Conservation (phyloP, 2,113 vertebrate genomes). For the Copsychus sechellarum region DNA sequence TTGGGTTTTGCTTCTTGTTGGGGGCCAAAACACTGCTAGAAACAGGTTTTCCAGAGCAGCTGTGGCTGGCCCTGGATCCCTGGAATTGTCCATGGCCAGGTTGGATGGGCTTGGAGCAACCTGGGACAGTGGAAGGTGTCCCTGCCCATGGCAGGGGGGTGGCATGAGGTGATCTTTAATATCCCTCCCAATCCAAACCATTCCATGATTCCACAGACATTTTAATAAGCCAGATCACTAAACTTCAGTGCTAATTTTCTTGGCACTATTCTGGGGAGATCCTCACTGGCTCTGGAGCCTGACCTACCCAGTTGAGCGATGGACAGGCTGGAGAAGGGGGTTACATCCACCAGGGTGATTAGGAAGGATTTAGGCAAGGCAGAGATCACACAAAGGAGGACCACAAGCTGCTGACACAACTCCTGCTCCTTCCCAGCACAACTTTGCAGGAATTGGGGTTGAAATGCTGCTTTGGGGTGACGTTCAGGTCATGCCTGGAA, state of each 20-base stretch:
- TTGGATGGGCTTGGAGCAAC: rapidly evolving
- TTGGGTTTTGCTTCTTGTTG: background rate
- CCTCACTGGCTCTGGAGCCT: background rate
- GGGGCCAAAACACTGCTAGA: background rate
- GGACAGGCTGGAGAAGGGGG: background rate
- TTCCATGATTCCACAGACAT: background rate
- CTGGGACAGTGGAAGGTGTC: background rate
- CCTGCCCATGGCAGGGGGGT: background rate
- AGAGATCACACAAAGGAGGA: background rate
- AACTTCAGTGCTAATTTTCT: background rate
- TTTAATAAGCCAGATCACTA: background rate
- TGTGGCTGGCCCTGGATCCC: background rate
- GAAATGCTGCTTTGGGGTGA: background rate
- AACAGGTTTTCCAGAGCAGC: background rate
- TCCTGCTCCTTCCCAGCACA: background rate
- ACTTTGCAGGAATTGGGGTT: background rate
- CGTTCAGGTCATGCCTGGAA: rapidly evolving
- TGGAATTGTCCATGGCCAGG: background rate
- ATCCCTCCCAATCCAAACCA: background rate
- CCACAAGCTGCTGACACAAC: background rate
- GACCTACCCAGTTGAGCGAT: rapidly evolving
- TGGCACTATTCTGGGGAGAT: rapidly evolving
- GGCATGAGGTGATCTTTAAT: background rate
- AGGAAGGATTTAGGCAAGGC: background rate
- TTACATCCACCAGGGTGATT: too few species aligned